A percentile compares a stretch with the other conserved stretches of the same genome.
Evolutionary conservation across 2,797 vertebrate genomes (phyloP).

Genomic region (Strix occidentalis): DNA sequence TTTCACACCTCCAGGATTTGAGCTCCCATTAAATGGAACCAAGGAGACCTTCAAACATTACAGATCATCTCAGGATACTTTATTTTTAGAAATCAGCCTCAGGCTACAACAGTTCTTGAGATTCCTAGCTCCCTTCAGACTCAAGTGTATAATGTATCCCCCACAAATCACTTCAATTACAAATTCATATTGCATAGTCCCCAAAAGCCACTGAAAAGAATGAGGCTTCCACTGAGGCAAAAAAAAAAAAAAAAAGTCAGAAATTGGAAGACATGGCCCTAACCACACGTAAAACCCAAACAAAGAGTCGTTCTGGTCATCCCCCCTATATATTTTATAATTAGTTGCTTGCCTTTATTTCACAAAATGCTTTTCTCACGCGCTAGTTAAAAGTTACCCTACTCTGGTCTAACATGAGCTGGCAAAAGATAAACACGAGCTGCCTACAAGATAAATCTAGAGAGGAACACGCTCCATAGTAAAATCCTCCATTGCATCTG

Average conservation of each 20-base stretch:
- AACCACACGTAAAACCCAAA: background rate
- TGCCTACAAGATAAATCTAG: slow-evolving; percentile 18
- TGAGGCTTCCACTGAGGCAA: background rate
- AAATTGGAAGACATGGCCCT: background rate
- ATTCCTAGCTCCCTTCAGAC: background rate
- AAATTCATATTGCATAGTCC: background rate
- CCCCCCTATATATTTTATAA: background rate
- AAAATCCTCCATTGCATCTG: slow-evolving; percentile 38
- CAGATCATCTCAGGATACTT: slow-evolving; percentile 59
- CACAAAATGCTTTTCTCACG: background rate
- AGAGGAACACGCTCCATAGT: background rate
- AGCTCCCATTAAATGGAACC: slow-evolving; percentile 18
- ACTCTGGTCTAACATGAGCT: background rate
- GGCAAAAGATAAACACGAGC: slow-evolving; percentile 3
- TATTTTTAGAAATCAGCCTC: slow-evolving; percentile 58
- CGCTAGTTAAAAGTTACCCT: background rate
- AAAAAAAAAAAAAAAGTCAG: background rate
- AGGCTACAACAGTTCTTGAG: slow-evolving; percentile 11
- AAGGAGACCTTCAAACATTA: slow-evolving; percentile 5
- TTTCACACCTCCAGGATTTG: slow-evolving; percentile 7
- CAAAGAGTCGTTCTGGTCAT: background rate
- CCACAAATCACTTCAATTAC: background rate
- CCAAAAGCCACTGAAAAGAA: background rate
- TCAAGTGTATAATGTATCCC: background rate
- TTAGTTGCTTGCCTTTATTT: background rate